Percentiles rank a stretch among this genome's conserved stretches.
Conservation (phyloP, 2,113 vertebrate genomes). For the Protobothrops mucrosquamatus region DNA sequence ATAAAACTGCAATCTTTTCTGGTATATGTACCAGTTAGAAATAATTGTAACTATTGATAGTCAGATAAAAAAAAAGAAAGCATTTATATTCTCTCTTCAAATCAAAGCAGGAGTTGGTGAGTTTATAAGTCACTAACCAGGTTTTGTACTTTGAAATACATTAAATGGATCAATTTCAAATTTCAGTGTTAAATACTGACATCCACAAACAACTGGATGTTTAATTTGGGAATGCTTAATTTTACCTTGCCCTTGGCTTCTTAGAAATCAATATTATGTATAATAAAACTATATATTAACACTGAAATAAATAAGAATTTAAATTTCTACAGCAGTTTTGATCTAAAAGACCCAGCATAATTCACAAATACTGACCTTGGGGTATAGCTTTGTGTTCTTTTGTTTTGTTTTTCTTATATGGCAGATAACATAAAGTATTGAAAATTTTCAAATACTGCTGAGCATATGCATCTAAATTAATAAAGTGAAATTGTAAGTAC, state of each 20-base stretch:
- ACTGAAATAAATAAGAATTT: conserved; percentile 33
- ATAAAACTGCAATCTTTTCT: neutral
- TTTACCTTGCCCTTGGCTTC: neutral
- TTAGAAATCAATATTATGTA: conserved; percentile 19
- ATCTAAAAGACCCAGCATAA: conserved; percentile 18
- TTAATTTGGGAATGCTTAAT: conserved; percentile 26
- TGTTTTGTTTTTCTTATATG: neutral
- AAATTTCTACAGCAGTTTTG: conserved; percentile 24
- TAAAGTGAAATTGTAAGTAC: neutral
- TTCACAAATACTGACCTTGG: neutral
- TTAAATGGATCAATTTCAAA: neutral
- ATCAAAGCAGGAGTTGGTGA: neutral
- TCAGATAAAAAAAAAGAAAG: conserved; percentile 1
- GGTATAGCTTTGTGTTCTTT: neutral
- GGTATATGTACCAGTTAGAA: neutral
- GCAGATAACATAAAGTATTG: neutral
- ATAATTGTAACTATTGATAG: neutral
- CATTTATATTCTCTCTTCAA: neutral
- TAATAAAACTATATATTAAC: conserved; percentile 5
- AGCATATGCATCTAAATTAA: neutral
- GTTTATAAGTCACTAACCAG: neutral
- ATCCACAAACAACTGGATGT: conserved; percentile 3
- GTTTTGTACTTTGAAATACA: neutral
- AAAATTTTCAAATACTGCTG: neutral
- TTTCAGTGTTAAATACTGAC: neutral